Evolutionary conservation across 2,113 vertebrate species (phyloP).

Genomic region (Corapipo altera): DNA sequence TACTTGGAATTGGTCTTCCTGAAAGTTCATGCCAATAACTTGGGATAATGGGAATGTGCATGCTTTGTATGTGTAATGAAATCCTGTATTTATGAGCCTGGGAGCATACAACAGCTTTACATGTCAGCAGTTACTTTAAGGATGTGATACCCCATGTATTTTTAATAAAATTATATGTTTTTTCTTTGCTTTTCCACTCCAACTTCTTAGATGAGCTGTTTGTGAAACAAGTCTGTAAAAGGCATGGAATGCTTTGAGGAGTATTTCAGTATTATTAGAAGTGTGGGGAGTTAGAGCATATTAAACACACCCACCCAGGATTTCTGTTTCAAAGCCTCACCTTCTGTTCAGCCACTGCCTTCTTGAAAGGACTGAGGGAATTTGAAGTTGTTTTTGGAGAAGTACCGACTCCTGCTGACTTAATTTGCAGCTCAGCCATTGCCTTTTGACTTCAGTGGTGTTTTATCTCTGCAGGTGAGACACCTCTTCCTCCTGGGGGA

Average conservation of each 20-base stretch:
- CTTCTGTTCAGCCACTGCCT: background rate
- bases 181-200: background rate
- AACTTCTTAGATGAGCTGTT: background rate
- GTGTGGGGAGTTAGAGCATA: background rate
- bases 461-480: constrained; percentile 78
- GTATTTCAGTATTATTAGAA: background rate
- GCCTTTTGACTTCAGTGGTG: background rate
- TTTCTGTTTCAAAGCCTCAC: constrained; percentile 7
- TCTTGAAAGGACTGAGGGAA: background rate
- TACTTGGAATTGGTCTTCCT: background rate
- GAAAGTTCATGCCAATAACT: background rate
- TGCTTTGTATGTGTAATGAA: background rate
- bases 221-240: background rate
- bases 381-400: background rate
- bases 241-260: background rate
- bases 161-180: background rate
- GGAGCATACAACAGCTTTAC: background rate
- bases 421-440: background rate
- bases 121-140: background rate
- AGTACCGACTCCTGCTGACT: background rate
- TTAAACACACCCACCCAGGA: background rate
- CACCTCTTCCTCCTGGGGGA: constrained; percentile 90
- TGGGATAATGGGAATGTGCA: background rate
- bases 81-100: background rate
- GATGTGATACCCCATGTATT: background rate